These are phyloP conservation scores for Cryptocheilus praepositus DNA, from an alignment of 2,888 invertebrate species.

Conservation along the genomic window DNA sequence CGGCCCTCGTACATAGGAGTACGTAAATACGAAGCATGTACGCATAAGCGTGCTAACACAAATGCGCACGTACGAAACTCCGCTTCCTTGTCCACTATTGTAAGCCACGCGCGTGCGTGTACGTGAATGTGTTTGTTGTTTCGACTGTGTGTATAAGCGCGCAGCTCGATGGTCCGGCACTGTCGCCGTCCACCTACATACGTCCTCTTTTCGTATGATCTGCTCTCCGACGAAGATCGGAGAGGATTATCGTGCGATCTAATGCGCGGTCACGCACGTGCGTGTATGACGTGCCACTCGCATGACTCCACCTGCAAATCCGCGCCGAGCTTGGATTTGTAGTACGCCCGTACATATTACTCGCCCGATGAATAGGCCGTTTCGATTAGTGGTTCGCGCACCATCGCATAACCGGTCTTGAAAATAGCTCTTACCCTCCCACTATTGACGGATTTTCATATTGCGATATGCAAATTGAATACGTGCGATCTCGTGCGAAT, in stretches of 20 bases:
- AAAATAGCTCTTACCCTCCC: too few relatives aligned
- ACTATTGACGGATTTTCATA: too few relatives aligned
- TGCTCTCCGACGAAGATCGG: slow-evolving; percentile 40
- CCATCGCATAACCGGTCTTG: background rate
- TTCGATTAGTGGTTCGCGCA: slow-evolving; percentile 39
- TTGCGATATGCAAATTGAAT: too few relatives aligned
- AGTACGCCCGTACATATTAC: slow-evolving; percentile 50
- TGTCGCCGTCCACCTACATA: slow-evolving; percentile 25
- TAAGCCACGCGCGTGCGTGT: slow-evolving; percentile 1
- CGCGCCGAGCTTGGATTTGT: slow-evolving; percentile 32
- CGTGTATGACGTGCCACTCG: slow-evolving; percentile 53
- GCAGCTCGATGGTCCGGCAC: slow-evolving; percentile 40
- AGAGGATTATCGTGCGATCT: slow-evolving; percentile 60
- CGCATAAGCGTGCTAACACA: background rate
- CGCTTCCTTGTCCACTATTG: background rate
- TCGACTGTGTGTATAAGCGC: background rate
- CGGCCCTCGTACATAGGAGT: background rate
- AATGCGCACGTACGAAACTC: background rate
- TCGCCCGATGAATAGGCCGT: slow-evolving; percentile 44
- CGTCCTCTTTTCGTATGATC: slow-evolving; percentile 40
- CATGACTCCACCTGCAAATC: slow-evolving; percentile 64
- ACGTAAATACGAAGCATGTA: background rate
- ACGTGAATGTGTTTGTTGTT: background rate
- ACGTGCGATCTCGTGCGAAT: too few relatives aligned
- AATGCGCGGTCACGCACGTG: slow-evolving; percentile 66